Evolutionary conservation across 2,888 invertebrate genomes (phyloP), one percentile per base, ranked within the genome.

Genomic region (Ditylenchus weischeri): DNA sequence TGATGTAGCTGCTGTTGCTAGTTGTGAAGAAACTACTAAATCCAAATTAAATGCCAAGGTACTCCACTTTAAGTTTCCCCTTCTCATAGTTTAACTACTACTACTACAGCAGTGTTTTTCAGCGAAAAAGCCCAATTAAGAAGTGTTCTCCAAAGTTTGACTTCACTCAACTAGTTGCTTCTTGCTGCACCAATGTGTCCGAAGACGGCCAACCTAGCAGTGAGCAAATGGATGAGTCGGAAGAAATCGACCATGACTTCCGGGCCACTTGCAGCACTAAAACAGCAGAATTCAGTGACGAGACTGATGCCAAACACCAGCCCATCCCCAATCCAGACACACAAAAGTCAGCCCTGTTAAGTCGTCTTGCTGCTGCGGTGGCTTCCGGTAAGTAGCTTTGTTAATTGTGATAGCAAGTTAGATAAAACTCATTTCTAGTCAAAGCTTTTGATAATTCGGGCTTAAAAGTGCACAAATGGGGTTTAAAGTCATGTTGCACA

Each of bases 81-180:
- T 29, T 29, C 29, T 29, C 29, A 29, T 29, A 29, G 29, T 29
- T 29, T 29, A 29, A 29, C 29, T 29, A 29, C 29, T 29, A 29
- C n/a, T n/a, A n/a, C n/a, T n/a, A n/a, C n/a, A n/a, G n/a, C 29
- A 29, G 29, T 29, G 29, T 29, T 43, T 54, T 54, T 54, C 13
- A 54, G 54, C 54, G 54, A 11, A 54, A 54, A 54, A 54, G 7
- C 10, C 29, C 54, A 7, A 21, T 29, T 2, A 54, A 54, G 13
- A 54, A 54, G 54, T 6, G 7, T 8, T 23, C 2, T 54, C 21
- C 23, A 11, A 54, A 10, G 29, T 23, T 54, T 54, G 54, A 54
- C n/a, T 54, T 54, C 54, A 29, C 54, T 23, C 54, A 54, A 54
- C 10, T 54, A 29, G 54, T 29, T 11, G 54, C 54, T 13, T 54